These are phyloP conservation scores for Sebastes matsubarae DNA, from an alignment of 2,797 vertebrate genomes.

Conservation along the genomic window DNA sequence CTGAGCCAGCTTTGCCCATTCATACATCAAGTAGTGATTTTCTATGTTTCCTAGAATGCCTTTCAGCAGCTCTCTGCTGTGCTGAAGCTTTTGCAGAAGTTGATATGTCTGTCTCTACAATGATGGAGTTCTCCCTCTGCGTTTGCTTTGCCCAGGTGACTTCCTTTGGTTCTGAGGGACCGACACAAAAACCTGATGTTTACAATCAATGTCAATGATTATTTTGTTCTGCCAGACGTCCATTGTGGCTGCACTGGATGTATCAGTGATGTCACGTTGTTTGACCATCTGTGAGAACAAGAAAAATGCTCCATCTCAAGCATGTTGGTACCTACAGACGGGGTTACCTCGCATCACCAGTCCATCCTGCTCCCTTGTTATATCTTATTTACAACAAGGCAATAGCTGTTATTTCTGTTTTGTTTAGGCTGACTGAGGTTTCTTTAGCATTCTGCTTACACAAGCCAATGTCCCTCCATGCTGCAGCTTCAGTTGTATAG, in stretches of 20 bases:
- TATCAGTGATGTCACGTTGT: not conserved
- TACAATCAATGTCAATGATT: constrained; percentile 3
- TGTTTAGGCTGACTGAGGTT: not conserved
- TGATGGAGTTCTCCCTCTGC: not conserved
- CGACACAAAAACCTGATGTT: constrained; percentile 19
- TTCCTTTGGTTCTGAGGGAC: not conserved
- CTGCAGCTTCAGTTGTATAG: constrained; percentile 29
- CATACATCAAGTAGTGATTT: not conserved
- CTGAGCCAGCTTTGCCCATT: not conserved
- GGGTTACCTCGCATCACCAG: not conserved
- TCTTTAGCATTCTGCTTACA: not conserved
- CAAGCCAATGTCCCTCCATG: constrained; percentile 20
- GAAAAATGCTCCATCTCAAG: not conserved
- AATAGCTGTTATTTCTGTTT: not conserved
- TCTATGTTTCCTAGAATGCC: constrained; percentile 20
- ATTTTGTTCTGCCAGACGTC: not conserved
- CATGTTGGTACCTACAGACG: not conserved
- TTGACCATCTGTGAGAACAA: not conserved
- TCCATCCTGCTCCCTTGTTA: not conserved
- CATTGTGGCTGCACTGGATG: not conserved
- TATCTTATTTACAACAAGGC: not conserved
- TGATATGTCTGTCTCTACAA: not conserved
- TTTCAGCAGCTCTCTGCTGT: not conserved
- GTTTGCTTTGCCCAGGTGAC: not conserved
- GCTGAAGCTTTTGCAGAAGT: not conserved